phyloP scores from a whole-genome alignment of 2,888 invertebrate genomes.

The Polylopha cassiicola region DNA sequence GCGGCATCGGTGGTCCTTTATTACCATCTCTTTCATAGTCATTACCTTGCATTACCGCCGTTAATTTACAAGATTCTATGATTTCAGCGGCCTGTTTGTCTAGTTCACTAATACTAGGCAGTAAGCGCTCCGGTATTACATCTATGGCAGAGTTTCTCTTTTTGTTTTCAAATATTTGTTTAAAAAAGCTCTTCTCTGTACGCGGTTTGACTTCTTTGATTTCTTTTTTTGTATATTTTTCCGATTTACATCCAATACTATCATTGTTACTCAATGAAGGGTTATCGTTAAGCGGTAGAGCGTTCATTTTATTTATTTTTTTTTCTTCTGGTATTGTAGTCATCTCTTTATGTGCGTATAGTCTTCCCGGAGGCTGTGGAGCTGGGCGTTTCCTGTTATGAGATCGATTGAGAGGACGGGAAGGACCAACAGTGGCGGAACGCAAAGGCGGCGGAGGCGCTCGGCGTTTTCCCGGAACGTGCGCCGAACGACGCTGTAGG shows the following conservation, averaged over 20 bases:
- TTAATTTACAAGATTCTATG: conserved; percentile 72
- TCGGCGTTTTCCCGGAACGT: conserved; percentile 86
- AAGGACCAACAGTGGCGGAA: conserved; percentile 45
- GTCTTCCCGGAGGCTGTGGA: conserved; percentile 69
- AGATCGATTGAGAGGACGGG: conserved; percentile 54
- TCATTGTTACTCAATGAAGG: conserved; percentile 27
- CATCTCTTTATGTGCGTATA: conserved; percentile 36
- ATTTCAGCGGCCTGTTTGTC: conserved; percentile 88
- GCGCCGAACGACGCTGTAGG: conserved; percentile 77
- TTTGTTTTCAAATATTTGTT: conserved; percentile 68
- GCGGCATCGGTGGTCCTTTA: conserved; percentile 1
- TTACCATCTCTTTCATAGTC: conserved; percentile 20
- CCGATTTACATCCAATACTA: conserved; percentile 38
- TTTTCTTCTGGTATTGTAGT: conserved; percentile 19
- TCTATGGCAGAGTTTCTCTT: conserved; percentile 58
- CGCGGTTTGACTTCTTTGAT: conserved; percentile 50
- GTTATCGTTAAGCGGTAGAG: conserved; percentile 25
- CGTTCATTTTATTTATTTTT: conserved; percentile 36
- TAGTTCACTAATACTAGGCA: conserved; percentile 87
- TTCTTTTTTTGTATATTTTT: conserved; percentile 50
- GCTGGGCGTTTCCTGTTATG: conserved; percentile 70
- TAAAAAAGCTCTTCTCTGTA: conserved; percentile 74
- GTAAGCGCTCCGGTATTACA: conserved; percentile 68
- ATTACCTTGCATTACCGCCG: conserved; percentile 40
- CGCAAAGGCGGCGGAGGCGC: conserved; percentile 83